Evolutionary conservation across 2,797 vertebrate species (phyloP).

Genomic region (Chanos chanos): DNA sequence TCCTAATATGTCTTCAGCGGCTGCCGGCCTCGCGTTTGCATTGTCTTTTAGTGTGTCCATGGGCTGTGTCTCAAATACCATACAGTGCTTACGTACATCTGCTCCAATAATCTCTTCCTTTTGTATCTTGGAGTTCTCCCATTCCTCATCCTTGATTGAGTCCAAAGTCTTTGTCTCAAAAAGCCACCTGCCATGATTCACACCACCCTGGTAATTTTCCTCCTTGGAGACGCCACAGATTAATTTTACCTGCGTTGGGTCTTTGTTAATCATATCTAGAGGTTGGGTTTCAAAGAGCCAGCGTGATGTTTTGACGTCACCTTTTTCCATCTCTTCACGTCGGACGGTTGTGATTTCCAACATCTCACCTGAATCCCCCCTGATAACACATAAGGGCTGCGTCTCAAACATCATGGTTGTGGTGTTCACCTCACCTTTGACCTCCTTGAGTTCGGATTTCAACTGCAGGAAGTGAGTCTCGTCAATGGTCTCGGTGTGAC

Average conservation of each 20-base stretch:
- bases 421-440: constrained; percentile 82
- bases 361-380: constrained; percentile 81
- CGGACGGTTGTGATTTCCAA: constrained; percentile 83
- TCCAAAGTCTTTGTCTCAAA: constrained; percentile 85
- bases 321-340: constrained; percentile 81
- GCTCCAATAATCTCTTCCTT: constrained; percentile 82
- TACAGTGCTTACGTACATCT: constrained; percentile 82
- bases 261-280: constrained; percentile 80
- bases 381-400: constrained; percentile 80
- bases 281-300: constrained; percentile 86
- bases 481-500: constrained; percentile 78
- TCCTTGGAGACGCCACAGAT: constrained; percentile 82
- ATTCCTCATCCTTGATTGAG: constrained; percentile 82
- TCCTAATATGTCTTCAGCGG: constrained; percentile 79
- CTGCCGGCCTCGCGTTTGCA: constrained; percentile 60
- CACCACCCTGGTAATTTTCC: constrained; percentile 71
- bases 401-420: constrained; percentile 84
- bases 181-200: constrained; percentile 79
- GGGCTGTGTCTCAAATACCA: constrained; percentile 86
- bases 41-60: constrained; percentile 82
- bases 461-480: constrained; percentile 78
- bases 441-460: constrained; percentile 83
- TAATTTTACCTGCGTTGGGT: constrained; percentile 76
- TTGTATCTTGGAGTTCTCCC: constrained; percentile 64
- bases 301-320: constrained; percentile 79